Base-by-base conservation (phyloP, 2,113 vertebrate genomes). In the Apodemus speciosus region DNA sequence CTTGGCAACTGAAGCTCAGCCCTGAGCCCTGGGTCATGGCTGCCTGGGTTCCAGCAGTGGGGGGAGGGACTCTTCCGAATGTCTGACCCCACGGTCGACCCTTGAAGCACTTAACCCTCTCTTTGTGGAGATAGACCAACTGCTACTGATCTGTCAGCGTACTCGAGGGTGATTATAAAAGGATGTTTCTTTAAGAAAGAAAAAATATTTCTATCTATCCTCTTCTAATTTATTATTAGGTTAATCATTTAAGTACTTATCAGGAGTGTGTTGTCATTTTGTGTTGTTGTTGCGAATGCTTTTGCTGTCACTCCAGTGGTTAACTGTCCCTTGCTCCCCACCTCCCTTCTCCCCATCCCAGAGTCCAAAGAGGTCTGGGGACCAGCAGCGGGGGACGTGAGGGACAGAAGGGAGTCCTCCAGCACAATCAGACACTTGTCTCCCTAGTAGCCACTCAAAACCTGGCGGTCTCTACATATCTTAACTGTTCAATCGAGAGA, bases 201-300 rank as follows among this genome's bases (percentile, higher is more conserved):
- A 95, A 92, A 96, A 87, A 92, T 96, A 96, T 96, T 90, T 90
- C 96, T 96, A 80, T 92, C 97, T 95, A 88, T 46, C 92, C 77
- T 97, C 97, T 98, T 96, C 97, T 98, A 85, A 95, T 98, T 98
- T 97, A 98, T 97, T 96, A 85, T 94, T 97, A 98, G 95, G 97
- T 97, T 97, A 80, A 95, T 97, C 97, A 93, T 94, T 96, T 91
- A 94, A 95, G 94, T 97, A 90, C 94, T 91, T 97, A 96, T 96
- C 95, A 90, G 94, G 96, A 97, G 96, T 94, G 89, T 97, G 66
- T 95, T 94, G 89, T 96, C 94, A 38, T 96, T 85, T 97, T 96
- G 89, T 97, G 89, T 91, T 43, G 83, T 94, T 84, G 69, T 95
- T 83, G 72, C 86, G 90, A 95, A 89, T 96, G 94, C 95, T 96